These are phyloP conservation scores for Noctua janthe DNA, from an alignment of 2,888 invertebrate genomes.

Conservation along the genomic window DNA sequence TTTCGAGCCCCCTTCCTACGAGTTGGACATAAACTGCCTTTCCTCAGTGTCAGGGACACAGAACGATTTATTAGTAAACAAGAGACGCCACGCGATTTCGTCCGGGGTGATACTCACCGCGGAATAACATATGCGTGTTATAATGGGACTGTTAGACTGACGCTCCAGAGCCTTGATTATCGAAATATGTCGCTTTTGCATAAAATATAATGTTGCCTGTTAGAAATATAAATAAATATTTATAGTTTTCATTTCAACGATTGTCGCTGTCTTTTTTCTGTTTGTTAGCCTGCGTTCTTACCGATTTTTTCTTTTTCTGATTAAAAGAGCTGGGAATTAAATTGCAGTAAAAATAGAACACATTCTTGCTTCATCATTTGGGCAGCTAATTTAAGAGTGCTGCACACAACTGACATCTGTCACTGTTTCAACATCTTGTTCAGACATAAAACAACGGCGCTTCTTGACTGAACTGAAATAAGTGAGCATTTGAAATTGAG, in stretches of 20 bases:
- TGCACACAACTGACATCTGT: conserved; percentile 62
- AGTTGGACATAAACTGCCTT: conserved; percentile 67
- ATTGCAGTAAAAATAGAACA: conserved; percentile 23
- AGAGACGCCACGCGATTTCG: conserved; percentile 61
- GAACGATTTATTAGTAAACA: conserved; percentile 71
- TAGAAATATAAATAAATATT: background rate
- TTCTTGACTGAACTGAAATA: conserved; percentile 49
- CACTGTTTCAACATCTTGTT: conserved; percentile 61
- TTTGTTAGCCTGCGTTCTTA: background rate
- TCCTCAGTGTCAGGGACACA: conserved; percentile 77
- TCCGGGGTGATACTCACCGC: conserved; percentile 60
- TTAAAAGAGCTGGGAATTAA: conserved; percentile 4
- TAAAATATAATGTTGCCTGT: background rate
- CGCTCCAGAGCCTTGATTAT: background rate
- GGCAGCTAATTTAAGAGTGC: conserved; percentile 51
- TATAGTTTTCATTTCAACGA: background rate
- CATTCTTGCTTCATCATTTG: conserved; percentile 37
- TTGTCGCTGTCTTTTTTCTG: too few relatives aligned
- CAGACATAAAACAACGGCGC: conserved; percentile 66
- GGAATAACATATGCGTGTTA: conserved; percentile 36
- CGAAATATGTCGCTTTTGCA: conserved; percentile 10
- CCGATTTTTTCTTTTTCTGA: background rate
- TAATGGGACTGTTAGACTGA: conserved; percentile 12
- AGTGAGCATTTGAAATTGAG: conserved; percentile 51
- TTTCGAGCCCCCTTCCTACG: conserved; percentile 62